Percentiles rank a stretch among this genome's conserved stretches.
Conservation (phyloP, 1,140 invertebrate species). For the Conus ventricosus region DNA sequence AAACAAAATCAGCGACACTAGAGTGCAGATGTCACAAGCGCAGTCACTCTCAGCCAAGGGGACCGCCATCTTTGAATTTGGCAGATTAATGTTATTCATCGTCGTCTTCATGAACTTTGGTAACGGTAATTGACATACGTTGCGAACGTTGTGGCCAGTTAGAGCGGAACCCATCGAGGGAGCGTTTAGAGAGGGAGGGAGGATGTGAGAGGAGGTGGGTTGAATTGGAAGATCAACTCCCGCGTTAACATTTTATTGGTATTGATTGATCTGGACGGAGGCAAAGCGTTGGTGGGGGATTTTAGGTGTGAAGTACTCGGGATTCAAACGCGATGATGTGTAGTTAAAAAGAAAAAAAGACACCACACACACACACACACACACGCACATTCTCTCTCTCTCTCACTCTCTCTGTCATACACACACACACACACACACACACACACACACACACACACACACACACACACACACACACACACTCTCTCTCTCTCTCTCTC, state of each 20-base stretch:
- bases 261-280: background rate
- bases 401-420: no score
- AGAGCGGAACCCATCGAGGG: background rate
- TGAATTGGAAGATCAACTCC: background rate
- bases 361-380: background rate
- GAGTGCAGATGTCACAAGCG: no score
- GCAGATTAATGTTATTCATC: no score
- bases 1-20: no score
- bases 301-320: background rate
- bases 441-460: background rate
- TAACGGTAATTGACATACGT: no score
- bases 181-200: background rate
- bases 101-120: no score
- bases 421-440: no score
- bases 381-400: background rate
- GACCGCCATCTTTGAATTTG: no score
- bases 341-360: no score
- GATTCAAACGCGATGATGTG: background rate
- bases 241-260: slow-evolving; percentile 9
- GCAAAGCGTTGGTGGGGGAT: background rate
- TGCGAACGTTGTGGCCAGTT: no score
- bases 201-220: background rate
- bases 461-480: background rate
- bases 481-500: no score
- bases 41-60: no score